Evolutionary conservation across 1,140 invertebrate genomes (phyloP), one percentile per base, ranked within the genome.

Genomic region (Amyelois transitella): DNA sequence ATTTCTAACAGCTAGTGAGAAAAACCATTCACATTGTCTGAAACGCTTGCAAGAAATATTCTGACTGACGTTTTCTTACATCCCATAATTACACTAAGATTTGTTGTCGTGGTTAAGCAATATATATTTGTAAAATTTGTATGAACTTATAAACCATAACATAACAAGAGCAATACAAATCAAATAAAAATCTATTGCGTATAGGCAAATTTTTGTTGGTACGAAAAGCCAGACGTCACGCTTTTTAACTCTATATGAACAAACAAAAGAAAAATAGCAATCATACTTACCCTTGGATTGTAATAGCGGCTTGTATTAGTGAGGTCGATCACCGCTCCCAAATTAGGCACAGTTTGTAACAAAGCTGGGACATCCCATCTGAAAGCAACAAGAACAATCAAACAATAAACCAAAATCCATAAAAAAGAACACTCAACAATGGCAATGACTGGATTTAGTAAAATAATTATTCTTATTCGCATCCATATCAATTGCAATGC

Each of bases 271-370:
- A n/a, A n/a, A n/a, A n/a, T n/a, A n/a, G n/a, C n/a, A 18, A 18
- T 18, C 44, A 14, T 48, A 60, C 71, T 43, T 72, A 87, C 84
- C 60, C 48, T 25, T 43, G 81, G 78, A 53, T 81, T 59, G 49
- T 87, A 87, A 60, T 87, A 87, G 20, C 72, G 66, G 18, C 54
- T 53, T 22, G 84, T 87, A 53, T 87, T 85, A 0, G 84, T 87
- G 32, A 87, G 60, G 48, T 87, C 84, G 53, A 87, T 75, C 10
- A 87, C 80, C 28, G 71, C 77, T 8, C 75, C 72, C 47, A 87
- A 62, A 28, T 75, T 81, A 0, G 84, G 81, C 48, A 87, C 62
- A 58, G 64, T 56, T 32, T 55, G 7, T 25, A 85, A 53, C 20
- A 87, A 71, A 3, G 64, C 51, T 43, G 68, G 58, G 22, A 84